These are phyloP conservation scores for Aphelenchoides besseyi DNA, from an alignment of 1,140 invertebrate genomes.

Conservation along the genomic window DNA sequence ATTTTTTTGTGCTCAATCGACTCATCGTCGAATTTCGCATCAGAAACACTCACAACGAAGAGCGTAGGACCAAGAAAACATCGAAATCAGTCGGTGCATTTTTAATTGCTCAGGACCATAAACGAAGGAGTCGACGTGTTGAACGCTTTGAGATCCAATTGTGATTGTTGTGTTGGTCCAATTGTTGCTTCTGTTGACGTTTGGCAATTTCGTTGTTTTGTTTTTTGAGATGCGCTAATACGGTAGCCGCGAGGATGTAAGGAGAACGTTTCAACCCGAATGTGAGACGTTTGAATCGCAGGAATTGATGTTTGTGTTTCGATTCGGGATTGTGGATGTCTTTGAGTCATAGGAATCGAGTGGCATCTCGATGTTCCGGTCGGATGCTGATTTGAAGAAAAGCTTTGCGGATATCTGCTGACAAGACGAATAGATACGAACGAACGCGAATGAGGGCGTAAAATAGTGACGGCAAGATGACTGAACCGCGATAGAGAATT, in stretches of 20 bases:
- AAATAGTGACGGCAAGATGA: conserved; percentile 17
- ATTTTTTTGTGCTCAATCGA: too few relatives aligned
- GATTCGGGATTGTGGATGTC: conserved; percentile 17
- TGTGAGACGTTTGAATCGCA: conserved; percentile 24
- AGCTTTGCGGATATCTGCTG: conserved; percentile 36
- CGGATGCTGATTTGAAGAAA: conserved; percentile 23
- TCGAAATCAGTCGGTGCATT: too few relatives aligned
- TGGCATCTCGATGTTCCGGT: not conserved
- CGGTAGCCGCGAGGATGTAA: conserved; percentile 17
- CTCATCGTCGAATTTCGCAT: too few relatives aligned
- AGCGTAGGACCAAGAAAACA: too few relatives aligned
- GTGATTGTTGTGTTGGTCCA: too few relatives aligned
- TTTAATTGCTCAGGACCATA: too few relatives aligned
- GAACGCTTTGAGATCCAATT: too few relatives aligned
- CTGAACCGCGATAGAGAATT: conserved; percentile 20
- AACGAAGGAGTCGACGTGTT: too few relatives aligned
- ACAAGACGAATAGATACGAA: not conserved
- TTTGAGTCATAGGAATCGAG: conserved; percentile 38
- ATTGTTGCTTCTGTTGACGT: too few relatives aligned
- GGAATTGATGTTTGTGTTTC: conserved; percentile 1
- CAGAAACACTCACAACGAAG: too few relatives aligned
- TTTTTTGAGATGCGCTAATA: conserved; percentile 14
- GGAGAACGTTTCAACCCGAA: conserved; percentile 32
- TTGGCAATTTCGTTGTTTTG: conserved; percentile 19
- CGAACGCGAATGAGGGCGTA: conserved; percentile 20